Evolutionary conservation across 2,888 invertebrate species (phyloP).

Genomic region (Phalera bucephala): DNA sequence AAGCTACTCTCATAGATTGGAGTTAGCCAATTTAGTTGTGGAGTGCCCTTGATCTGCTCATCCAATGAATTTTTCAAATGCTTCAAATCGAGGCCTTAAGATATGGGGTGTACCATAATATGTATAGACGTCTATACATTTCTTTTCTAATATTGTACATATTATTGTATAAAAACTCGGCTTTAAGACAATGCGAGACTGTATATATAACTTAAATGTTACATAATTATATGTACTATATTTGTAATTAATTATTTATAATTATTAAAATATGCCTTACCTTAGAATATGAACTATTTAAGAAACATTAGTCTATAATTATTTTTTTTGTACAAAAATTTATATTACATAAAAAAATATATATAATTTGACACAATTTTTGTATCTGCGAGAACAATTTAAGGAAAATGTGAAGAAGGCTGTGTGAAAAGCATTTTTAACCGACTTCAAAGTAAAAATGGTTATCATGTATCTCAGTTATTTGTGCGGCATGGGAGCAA

Average conservation of each 20-base stretch:
- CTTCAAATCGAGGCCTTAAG: constrained; percentile 32
- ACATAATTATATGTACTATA: constrained; percentile 69
- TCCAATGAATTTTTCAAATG: constrained; percentile 20
- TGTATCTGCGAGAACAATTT: constrained; percentile 40
- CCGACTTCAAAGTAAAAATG: constrained; percentile 35
- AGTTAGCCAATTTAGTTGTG: constrained; percentile 55
- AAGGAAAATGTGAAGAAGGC: constrained; percentile 55
- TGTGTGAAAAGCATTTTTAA: constrained; percentile 76
- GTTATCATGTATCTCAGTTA: constrained; percentile 33
- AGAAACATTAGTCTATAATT: constrained; percentile 37
- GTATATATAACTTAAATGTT: constrained; percentile 69
- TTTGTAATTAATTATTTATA: constrained; percentile 75
- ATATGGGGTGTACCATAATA: constrained; percentile 18
- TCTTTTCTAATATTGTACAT: constrained; percentile 55
- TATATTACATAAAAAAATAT: constrained; percentile 14
- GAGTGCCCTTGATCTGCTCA: constrained; percentile 38
- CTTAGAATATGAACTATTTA: constrained; percentile 44
- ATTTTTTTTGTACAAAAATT: constrained; percentile 42
- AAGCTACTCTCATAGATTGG: constrained; percentile 58
- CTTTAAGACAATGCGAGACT: constrained; percentile 78
- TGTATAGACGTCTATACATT: constrained; percentile 44
- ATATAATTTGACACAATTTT: constrained; percentile 31
- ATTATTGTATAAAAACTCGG: constrained; percentile 59
- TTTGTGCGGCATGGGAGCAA: constrained; percentile 41
- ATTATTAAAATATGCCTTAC: constrained; percentile 73